Evolutionary conservation across 2,888 invertebrate species (phyloP), one percentile per base, ranked within the genome.

Genomic region (Ophraella communa): DNA sequence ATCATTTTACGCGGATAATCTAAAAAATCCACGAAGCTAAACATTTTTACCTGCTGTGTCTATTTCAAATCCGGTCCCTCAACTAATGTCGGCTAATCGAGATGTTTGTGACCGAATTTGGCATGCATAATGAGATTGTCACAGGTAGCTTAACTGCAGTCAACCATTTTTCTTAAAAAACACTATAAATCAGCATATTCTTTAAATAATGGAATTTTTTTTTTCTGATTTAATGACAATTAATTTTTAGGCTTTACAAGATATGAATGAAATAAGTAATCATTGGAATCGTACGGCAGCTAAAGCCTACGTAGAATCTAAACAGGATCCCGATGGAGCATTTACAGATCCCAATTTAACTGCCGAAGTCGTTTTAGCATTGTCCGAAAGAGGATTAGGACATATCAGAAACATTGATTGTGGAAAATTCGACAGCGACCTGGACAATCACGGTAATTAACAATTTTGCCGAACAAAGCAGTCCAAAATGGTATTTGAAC

Each of bases 221-320:
- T n/a, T n/a, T n/a, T 35, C 10, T 10, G 27, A 49, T 45, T 62
- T 30, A 30, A 49, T n/a, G 44, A 57, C 20, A 45, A 30, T 20
- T 44, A 35, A 5, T 63, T 71, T 77, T 11, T 74, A 89, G 88
- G 94, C 93, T 0, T 81, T 94, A 4, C 91, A 92, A 80, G 92
- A 92, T 76, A 90, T 92, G 5, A 89, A 89, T 69, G 88, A 89
- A 81, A 87, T 84, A 73, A 89, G 85, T 52, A 85, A 85, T 10
- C 84, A 87, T 77, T 94, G 94, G 93, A 93, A 93, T 77, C 87
- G 89, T 67, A 89, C 92, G 0, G 89, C 91, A 0, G 93, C 94
- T 0, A 85, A 91, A 11, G 85, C 87, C 66, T 94, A 92, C 88
- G 85, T 94, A 44, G 84, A 90, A 62, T 87, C 87, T 72, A 86